Conservation (phyloP, 37 sponge, comb jelly and placozoan species). For the Axinella damicornis region DNA sequence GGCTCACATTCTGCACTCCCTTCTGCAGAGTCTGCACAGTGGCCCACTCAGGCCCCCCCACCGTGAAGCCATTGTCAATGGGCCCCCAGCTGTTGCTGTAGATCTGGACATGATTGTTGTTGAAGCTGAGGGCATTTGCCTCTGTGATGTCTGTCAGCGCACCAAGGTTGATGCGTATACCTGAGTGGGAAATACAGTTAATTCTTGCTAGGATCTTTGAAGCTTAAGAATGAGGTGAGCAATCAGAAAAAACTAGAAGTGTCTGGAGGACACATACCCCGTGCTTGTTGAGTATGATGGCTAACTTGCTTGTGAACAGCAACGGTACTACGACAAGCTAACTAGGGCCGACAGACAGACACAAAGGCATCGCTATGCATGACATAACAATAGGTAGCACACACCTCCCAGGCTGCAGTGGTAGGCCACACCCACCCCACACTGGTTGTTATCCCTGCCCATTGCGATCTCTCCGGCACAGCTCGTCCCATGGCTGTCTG, state of each 20-base stretch:
- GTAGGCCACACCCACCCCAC: slow-evolving; percentile 95
- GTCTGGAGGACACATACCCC: no score
- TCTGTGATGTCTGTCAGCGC: slow-evolving; percentile 87
- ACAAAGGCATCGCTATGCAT: no score
- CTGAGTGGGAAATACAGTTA: slow-evolving; percentile 29
- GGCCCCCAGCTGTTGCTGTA: slow-evolving; percentile 99
- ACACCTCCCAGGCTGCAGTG: slow-evolving; percentile 86
- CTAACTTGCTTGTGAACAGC: no score
- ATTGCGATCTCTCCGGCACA: slow-evolving; percentile 97
- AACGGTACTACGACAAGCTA: no score
- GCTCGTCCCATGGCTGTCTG: slow-evolving; percentile 94
- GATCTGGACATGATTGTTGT: slow-evolving; percentile 58
- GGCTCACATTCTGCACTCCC: slow-evolving; percentile 68
- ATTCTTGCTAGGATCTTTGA: no score
- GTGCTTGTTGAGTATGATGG: no score
- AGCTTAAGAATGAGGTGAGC: no score
- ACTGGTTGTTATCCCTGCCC: slow-evolving; percentile 74
- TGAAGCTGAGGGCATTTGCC: slow-evolving; percentile 74
- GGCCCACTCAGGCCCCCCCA: slow-evolving; percentile 90
- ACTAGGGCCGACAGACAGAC: no score
- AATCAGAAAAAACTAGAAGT: no score
- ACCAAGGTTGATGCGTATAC: slow-evolving; percentile 82
- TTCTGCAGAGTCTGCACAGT: slow-evolving; percentile 61
- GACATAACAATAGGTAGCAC: not conserved
- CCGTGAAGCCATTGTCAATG: slow-evolving; percentile 88